These are phyloP conservation scores for Lipophrys pholis DNA, from an alignment of 2,113 vertebrate species.

Conservation along the genomic window DNA sequence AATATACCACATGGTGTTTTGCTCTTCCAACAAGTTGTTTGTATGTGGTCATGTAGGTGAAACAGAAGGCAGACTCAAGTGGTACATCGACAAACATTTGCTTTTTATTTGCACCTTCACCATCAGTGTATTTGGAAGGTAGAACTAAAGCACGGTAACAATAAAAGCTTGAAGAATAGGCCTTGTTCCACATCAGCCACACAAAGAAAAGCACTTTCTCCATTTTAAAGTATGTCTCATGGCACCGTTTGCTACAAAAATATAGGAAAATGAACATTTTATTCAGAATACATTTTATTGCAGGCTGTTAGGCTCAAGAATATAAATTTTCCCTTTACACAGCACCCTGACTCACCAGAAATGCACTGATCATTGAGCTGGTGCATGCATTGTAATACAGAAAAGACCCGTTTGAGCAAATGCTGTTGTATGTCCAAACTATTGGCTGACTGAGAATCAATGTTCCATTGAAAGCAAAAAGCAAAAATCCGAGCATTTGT, in stretches of 20 bases:
- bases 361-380: constrained; percentile 2
- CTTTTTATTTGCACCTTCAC: not conserved
- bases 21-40: constrained; percentile 14
- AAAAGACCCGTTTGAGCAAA: not conserved
- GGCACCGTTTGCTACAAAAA: constrained; percentile 1
- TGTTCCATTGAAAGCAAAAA: constrained; percentile 4
- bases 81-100: constrained; percentile 1
- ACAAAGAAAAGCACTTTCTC: not conserved
- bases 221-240: not conserved
- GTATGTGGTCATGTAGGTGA: constrained; percentile 25
- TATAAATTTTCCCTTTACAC: not conserved
- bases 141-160: not conserved
- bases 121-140: not conserved
- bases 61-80: not conserved
- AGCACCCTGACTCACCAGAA: not conserved
- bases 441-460: not conserved
- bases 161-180: not conserved
- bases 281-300: constrained; percentile 5
- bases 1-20: constrained; percentile 34
- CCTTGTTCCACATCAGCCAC: not conserved
- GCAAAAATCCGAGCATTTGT: not conserved
- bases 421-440: not conserved
- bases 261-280: not conserved
- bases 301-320: constrained; percentile 2
- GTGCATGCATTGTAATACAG: not conserved